Base-by-base conservation (phyloP, 1,140 invertebrate species). In the Campoletis sonorensis region DNA sequence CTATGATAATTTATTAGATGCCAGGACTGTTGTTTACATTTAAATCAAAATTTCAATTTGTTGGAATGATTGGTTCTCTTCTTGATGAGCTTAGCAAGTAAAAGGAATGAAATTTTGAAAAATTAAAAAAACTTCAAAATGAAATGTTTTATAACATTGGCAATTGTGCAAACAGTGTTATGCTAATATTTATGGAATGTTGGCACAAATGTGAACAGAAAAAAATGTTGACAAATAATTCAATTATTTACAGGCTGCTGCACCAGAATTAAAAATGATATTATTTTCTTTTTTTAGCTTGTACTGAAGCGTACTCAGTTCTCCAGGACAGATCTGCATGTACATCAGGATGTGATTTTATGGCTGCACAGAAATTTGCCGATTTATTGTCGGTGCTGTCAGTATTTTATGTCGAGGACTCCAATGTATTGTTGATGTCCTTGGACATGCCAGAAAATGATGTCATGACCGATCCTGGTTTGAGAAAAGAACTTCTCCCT, bases 361-460 rank as follows among this genome's bases (percentile, higher is more conserved):
- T 91, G 90, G 88, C 89, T 13, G 89, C 86, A 27, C 90, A 90
- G 71, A 88, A 87, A n/a, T 76, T 88, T 15, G 84, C 84, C 3
- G 85, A 90, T 58, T 70, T 90, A 7, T 61, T 89, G 26, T 86
- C 89, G 1, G 79, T 88, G 0, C 87, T 90, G 64, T 88, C 88
- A 8, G 86, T 89, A 33, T 76, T 91, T 21, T 88, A 88, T 27
- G 84, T 89, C 23, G 88, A 90, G 10, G 88, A 88, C 40, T 86
- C 88, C 21, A 91, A 89, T 81, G 73, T 90, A 54, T 77, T 90
- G 27, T 61, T 90, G 11, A 89, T 88, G 84, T 87, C 88, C 16
- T 87, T 89, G 16, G 91, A 92, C 80, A 88, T 90, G 54, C 88
- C 89, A 7, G 90, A 91, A 79, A 90, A 85, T 78, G 90, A 92